phyloP scores from a whole-genome alignment of 2,888 invertebrate species.

The Congeria kusceri region DNA sequence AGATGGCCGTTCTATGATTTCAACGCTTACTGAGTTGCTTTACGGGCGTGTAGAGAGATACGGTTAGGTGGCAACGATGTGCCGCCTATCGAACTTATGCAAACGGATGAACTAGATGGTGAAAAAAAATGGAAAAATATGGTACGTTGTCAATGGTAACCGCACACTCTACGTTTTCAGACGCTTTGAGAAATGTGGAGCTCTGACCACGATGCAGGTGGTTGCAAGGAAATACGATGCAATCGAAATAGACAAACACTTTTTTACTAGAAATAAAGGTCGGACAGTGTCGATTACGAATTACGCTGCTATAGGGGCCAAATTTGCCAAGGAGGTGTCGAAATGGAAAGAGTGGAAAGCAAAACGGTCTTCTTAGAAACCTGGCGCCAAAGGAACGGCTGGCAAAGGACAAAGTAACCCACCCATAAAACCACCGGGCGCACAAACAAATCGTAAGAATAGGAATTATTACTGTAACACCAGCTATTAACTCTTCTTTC shows the following conservation, averaged over 20 bases:
- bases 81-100: constrained; percentile 62
- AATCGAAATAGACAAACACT: constrained; percentile 66
- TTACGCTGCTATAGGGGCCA: constrained; percentile 47
- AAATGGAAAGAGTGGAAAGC: constrained; percentile 62
- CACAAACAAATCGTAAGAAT: too few species aligned
- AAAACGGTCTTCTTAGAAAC: constrained; percentile 37
- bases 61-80: constrained; percentile 54
- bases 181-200: constrained; percentile 55
- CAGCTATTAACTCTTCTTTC: too few species aligned
- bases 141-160: constrained; percentile 66
- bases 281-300: constrained; percentile 55
- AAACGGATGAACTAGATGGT: constrained; percentile 44
- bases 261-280: constrained; percentile 56
- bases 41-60: too few species aligned
- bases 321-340: constrained; percentile 44
- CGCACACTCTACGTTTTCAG: constrained; percentile 55
- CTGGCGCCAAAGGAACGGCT: not conserved
- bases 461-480: too few species aligned
- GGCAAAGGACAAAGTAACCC: constrained; percentile 7
- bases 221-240: constrained; percentile 59
- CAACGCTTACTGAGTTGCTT: constrained; percentile 51
- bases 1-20: constrained; percentile 54
- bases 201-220: constrained; percentile 59
- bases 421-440: constrained; percentile 15
- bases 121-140: constrained; percentile 38